Percentiles rank a stretch among this genome's conserved stretches.
These are phyloP conservation scores for Argynnis bischoffii DNA, from an alignment of 2,888 invertebrate genomes.

Conservation along the genomic window DNA sequence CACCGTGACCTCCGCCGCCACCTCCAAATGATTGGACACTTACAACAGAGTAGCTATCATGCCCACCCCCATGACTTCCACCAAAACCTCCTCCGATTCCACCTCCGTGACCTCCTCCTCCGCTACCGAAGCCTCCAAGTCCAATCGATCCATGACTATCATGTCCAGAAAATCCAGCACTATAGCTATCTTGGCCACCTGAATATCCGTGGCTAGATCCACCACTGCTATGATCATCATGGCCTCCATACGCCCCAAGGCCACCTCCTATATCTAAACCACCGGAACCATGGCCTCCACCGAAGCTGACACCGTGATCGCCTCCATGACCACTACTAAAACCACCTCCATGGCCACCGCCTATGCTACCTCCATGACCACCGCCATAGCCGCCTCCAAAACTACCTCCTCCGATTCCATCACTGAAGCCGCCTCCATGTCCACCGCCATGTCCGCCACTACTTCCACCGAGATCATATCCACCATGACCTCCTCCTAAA, in stretches of 20 bases:
- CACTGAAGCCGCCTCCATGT: conserved; percentile 37
- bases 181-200: conserved; percentile 36
- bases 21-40: conserved; percentile 41
- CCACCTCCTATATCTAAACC: conserved; percentile 35
- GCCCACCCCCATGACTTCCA: conserved; percentile 40
- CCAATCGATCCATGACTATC: conserved; percentile 30
- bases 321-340: conserved; percentile 37
- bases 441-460: conserved; percentile 32
- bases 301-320: conserved; percentile 27
- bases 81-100: conserved; percentile 39
- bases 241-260: conserved; percentile 39
- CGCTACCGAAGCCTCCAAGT: conserved; percentile 22
- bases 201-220: conserved; percentile 34
- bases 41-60: conserved; percentile 39
- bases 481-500: conserved; percentile 45
- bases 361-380: conserved; percentile 36
- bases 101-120: conserved; percentile 34
- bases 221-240: conserved; percentile 43
- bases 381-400: conserved; percentile 39
- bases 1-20: conserved; percentile 44
- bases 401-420: conserved; percentile 42
- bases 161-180: conserved; percentile 32
- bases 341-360: conserved; percentile 33
- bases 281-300: conserved; percentile 35
- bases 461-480: conserved; percentile 27